Evolutionary conservation across 2,888 invertebrate genomes (phyloP).

Genomic region (Dryocosmus kuriphilus): DNA sequence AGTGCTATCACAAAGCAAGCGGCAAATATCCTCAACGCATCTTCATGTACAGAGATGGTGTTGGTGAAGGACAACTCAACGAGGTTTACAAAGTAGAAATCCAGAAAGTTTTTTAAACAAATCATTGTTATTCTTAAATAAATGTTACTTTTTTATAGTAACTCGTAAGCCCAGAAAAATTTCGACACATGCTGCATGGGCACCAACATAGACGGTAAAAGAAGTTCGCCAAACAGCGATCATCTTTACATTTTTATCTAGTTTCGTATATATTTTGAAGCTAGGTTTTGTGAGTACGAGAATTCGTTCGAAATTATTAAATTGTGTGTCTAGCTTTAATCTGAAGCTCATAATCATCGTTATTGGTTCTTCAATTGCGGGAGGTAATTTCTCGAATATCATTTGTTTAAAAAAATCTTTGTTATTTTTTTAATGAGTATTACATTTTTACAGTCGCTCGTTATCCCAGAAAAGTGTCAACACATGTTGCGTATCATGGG

Average conservation of each 20-base stretch:
- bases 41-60: constrained; percentile 93
- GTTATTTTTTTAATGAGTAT: background rate
- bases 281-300: background rate
- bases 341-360: background rate
- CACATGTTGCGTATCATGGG: constrained; percentile 99
- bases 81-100: constrained; percentile 89
- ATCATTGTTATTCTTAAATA: background rate
- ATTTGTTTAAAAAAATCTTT: background rate
- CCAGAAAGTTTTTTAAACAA: constrained; percentile 61
- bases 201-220: too few relatives aligned
- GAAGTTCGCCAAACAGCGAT: too few relatives aligned
- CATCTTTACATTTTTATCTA: background rate
- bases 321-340: background rate
- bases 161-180: constrained; percentile 98
- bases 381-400: background rate
- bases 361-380: background rate
- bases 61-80: constrained; percentile 93
- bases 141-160: constrained; percentile 83
- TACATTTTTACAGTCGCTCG: constrained; percentile 89
- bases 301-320: background rate
- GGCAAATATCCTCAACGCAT: constrained; percentile 83
- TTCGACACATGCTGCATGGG: too few relatives aligned
- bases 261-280: background rate
- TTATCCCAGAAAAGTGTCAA: constrained; percentile 99
- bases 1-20: constrained; percentile 69